Evolutionary conservation across 2,888 invertebrate species (phyloP), one percentile per base, ranked within the genome.

Genomic region (Andrena marginata): DNA sequence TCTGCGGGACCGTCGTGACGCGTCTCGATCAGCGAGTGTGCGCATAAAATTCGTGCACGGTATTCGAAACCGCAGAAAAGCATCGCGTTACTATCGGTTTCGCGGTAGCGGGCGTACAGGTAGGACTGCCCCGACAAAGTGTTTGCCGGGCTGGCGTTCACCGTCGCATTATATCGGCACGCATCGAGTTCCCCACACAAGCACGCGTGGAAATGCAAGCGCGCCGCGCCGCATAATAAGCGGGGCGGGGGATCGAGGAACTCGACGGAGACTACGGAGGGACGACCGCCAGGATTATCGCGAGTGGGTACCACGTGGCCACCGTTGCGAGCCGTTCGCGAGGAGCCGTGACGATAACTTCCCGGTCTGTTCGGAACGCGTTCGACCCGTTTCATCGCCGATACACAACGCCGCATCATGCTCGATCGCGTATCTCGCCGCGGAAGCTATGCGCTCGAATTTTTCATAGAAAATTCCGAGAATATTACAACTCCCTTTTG

Each of bases 151-250:
- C 29, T 49, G 60, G 54, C 33, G 62, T 68, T 75, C 76, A 51
- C 76, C 62, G 51, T 67, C 71, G 35, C 54, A 48, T 77, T 81
- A 71, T 77, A 81, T 74, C 77, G 62, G 59, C 33, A 63, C 70
- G 67, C 71, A 84, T 82, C 82, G 83, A 76, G 68, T 83, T 84
- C 76, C 83, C 59, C 62, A 65, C 35, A 80, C 60, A 72, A 64
- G 60, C 42, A 42, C 70, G 62, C 70, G 67, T 71, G 72, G 59
- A 75, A 75, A 78, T 67, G 68, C 71, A 65, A 56, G 68, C 68
- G 51, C 80, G 56, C 63, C 31, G 62, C 80, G 42, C 31, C 48
- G 67, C 71, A 78, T 79, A 74, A 69, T 65, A 73, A 69, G 64
- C 20, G 69, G 48, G 20, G 31, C 42, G 35, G 56, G 60, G 49